Evolutionary conservation across 2,113 vertebrate genomes (phyloP), one percentile per base, ranked within the genome.

Genomic region (Agapornis roseicollis): DNA sequence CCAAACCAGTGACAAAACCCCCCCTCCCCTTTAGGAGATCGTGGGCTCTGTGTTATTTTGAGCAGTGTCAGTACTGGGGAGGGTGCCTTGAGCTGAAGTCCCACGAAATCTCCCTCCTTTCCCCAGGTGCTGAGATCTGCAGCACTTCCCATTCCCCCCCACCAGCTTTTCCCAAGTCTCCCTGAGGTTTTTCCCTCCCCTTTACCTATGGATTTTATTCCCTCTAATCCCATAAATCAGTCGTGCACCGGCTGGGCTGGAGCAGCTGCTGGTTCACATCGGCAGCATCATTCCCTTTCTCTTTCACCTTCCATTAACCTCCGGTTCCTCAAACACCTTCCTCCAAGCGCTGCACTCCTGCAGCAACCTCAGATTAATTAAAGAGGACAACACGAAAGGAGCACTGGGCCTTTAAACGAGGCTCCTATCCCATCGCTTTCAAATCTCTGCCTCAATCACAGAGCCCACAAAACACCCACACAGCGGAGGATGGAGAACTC

Each of bases 301-400:
- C 81, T 44, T 83, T 96, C 94, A 96, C 95, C 93, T 94, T 80
- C 91, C 89, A 85, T 91, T 96, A 97, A 96, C 94, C 93, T 95
- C 82, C 1, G 66, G 80, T 68, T 96, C 88, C 89, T 93, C 86
- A 92, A 92, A 90, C 91, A 92, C 93, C 91, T 95, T 91, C 95
- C 82, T 60, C 85, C 91, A 80, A 58, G 88, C 65, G 0, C 78
- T 97, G 69, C 53, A 3, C 80, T 90, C 73, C 7, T 24, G 91
- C 6, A 83, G 76, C 91, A 88, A 93, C 94, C 96, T 88, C 93
- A 69, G 66, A 95, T 85, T 94, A 96, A 96, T 97, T 97, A 95
- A 92, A 97, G 85, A 73, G 76, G 41, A 7, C 13, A 74, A 93
- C 86, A 86, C 80, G 37, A 39, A 93, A 93, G 71, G 74, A 95